These are phyloP conservation scores for Adelognathus sp. DNA, from an alignment of 2,888 invertebrate species.

Conservation along the genomic window DNA sequence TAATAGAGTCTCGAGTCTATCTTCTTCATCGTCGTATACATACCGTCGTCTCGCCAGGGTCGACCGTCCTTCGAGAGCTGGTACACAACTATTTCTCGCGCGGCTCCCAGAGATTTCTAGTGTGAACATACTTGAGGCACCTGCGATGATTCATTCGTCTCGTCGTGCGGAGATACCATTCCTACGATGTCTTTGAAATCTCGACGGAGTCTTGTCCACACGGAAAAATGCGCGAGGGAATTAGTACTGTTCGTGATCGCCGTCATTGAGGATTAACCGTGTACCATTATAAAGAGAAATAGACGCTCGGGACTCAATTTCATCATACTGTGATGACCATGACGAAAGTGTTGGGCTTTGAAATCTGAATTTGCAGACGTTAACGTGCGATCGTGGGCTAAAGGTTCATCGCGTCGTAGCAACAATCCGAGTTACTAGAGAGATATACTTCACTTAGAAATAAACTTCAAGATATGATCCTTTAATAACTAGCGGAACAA, in stretches of 20 bases:
- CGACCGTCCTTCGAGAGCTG: conserved; percentile 54
- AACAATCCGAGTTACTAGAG: too few relatives aligned
- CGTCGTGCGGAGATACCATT: conserved; percentile 15
- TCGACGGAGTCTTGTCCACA: conserved; percentile 14
- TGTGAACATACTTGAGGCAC: conserved; percentile 46
- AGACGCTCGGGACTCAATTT: too few relatives aligned
- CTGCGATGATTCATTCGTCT: conserved; percentile 59
- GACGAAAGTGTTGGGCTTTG: too few relatives aligned
- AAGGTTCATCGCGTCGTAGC: too few relatives aligned
- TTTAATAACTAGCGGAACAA: too few relatives aligned
- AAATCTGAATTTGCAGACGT: too few relatives aligned
- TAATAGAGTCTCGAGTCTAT: conserved; percentile 4
- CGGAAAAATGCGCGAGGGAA: conserved; percentile 15
- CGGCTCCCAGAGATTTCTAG: conserved; percentile 50
- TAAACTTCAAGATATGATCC: too few relatives aligned
- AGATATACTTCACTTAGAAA: too few relatives aligned
- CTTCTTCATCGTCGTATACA: conserved; percentile 3
- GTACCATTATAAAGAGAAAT: neutral
- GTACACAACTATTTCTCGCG: conserved; percentile 3
- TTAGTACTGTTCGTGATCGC: conserved; percentile 10
- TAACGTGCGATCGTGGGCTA: too few relatives aligned
- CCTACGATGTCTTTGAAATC: neutral
- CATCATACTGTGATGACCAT: too few relatives aligned
- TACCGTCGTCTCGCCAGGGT: conserved; percentile 41
- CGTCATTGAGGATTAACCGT: conserved; percentile 11